Evolutionary conservation across 2,888 invertebrate genomes (phyloP), one percentile per base, ranked within the genome.

Genomic region (Ichneumoninae sp.): DNA sequence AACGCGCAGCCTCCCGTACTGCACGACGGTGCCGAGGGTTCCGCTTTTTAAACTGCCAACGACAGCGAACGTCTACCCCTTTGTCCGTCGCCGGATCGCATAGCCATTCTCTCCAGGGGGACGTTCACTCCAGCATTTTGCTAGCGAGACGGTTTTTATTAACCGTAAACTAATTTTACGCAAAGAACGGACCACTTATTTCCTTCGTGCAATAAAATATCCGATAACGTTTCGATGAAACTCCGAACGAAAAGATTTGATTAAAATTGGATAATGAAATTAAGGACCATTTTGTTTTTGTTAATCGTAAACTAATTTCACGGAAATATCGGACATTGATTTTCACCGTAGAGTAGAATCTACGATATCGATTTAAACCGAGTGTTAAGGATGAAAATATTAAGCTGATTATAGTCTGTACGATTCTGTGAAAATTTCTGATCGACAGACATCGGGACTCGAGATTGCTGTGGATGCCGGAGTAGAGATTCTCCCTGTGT

Each of bases 1-100:
- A 16, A 54, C 63, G 36, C 30, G 22, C 22, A 63, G 33, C 57
- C 36, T 7, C n/a, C 36, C 65, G 36, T 26, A 54, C 19, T 54
- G 54, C 16, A 19, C 66, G 50, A 74, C 36, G 22, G 26, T 52
- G 36, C 16, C 19, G 74, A 65, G 74, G 26, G 63, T 65, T 75
- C 33, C 16, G 66, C 66, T 30, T 66, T 75, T 54, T 40, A 75
- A 66, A 40, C 16, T 66, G 54, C 52, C 66, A 54, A 22, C 26
- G 26, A 26, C 66, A 66, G 50, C 63, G 52, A 22, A 54, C 54
- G 52, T 40, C 16, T 19, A 76, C 52, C 66, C 66, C 22, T 76
- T 66, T 76, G 16, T 19, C 10, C 36, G 30, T 7, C 22, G 50
- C 7, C 50, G 16, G 65, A 26, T 60, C n/a, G 33, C 7, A 74